A percentile compares a stretch with the other conserved stretches of the same genome.
Evolutionary conservation across 2,113 vertebrate genomes (phyloP).

Genomic region (Sceloporus undulatus): DNA sequence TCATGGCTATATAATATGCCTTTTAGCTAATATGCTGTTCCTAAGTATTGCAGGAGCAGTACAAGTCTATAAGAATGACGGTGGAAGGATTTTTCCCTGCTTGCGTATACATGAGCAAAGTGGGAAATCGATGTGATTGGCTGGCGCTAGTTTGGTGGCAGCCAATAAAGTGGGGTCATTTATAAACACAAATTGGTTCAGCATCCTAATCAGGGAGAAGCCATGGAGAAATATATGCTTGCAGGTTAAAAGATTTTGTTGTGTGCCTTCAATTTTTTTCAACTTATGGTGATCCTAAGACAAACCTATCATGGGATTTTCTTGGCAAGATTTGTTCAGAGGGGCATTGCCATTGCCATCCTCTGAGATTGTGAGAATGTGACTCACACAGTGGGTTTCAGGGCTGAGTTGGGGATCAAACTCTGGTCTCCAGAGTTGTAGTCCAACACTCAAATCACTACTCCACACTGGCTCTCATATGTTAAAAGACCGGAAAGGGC

Average conservation of each 20-base stretch:
- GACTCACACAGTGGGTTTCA: too few relatives aligned
- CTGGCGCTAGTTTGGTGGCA: background rate
- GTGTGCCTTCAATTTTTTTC: too few relatives aligned
- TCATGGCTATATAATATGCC: background rate
- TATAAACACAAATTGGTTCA: background rate
- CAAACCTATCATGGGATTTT: too few relatives aligned
- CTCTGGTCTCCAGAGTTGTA: too few relatives aligned
- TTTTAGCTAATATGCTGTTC: constrained; percentile 7
- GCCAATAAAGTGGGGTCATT: background rate
- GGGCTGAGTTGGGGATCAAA: too few relatives aligned
- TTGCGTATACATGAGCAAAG: background rate
- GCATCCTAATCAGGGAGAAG: background rate
- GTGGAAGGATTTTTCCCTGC: background rate
- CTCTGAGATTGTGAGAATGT: too few relatives aligned
- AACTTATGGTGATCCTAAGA: too few relatives aligned
- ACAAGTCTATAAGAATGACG: background rate
- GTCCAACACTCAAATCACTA: too few relatives aligned
- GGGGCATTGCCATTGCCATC: too few relatives aligned
- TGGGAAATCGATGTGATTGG: background rate
- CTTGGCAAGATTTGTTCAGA: too few relatives aligned
- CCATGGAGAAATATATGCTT: background rate
- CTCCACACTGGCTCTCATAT: too few relatives aligned
- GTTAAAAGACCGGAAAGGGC: background rate
- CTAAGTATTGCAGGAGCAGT: background rate
- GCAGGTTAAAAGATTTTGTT: too few relatives aligned